Conservation (phyloP, 2,797 vertebrate species). For the Sebastiscus albofasciatus region DNA sequence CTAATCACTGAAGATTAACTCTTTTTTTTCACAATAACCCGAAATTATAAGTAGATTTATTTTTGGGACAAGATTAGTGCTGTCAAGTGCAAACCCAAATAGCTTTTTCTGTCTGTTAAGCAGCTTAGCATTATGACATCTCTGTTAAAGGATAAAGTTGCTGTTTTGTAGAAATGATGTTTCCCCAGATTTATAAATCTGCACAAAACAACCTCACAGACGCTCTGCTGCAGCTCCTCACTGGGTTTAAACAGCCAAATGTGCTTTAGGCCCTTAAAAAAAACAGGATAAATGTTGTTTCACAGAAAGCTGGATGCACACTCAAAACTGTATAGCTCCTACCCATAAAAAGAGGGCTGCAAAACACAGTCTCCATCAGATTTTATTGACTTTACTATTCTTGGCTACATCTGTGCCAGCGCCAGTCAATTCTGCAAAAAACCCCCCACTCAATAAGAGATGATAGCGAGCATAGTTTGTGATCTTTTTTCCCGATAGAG, state of each 20-base stretch:
- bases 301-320: not conserved
- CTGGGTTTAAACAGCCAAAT: not conserved
- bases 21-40: not conserved
- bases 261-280: not conserved
- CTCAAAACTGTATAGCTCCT: not conserved
- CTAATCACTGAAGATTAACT: not conserved
- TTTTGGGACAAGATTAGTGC: slow-evolving; percentile 26
- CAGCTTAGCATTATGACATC: slow-evolving; percentile 39
- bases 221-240: not conserved
- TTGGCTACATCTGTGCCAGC: not conserved
- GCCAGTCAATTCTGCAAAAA: not conserved
- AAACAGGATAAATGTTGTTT: not conserved
- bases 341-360: not conserved
- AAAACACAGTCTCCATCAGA: not conserved
- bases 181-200: not conserved
- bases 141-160: slow-evolving; percentile 24
- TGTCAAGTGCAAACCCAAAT: slow-evolving; percentile 24
- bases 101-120: slow-evolving; percentile 41
- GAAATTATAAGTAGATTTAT: slow-evolving; percentile 22
- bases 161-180: not conserved
- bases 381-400: not conserved
- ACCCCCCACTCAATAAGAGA: not conserved
- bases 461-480: not conserved
- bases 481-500: not conserved
- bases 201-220: not conserved